Evolutionary conservation across 2,113 vertebrate genomes (phyloP).

Genomic region (Carassius auratus): DNA sequence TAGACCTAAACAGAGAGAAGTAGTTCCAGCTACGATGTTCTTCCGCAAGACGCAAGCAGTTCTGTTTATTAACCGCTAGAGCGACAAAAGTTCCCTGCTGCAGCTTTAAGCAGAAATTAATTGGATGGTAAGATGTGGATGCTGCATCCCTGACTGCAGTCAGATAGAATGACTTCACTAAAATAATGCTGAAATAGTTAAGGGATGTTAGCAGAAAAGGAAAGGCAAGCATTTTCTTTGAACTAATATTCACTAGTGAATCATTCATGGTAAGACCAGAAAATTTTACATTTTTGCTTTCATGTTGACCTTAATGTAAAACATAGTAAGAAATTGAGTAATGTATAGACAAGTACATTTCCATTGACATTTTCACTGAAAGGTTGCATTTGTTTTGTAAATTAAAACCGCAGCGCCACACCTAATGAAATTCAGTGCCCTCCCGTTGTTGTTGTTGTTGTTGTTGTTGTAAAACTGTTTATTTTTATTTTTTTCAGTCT

Average conservation of each 20-base stretch:
- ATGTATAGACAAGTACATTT: background rate
- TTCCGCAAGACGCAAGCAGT: too few relatives aligned
- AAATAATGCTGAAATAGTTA: background rate
- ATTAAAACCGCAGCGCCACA: background rate
- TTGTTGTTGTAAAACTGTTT: conserved; percentile 4
- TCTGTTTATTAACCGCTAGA: too few relatives aligned
- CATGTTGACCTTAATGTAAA: background rate
- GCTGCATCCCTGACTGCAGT: background rate
- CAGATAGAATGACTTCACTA: background rate
- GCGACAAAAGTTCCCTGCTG: too few relatives aligned
- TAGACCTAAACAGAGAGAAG: too few relatives aligned
- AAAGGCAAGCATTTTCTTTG: background rate
- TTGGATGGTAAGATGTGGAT: background rate
- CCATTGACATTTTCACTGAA: background rate
- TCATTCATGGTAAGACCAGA: background rate
- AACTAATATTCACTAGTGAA: background rate
- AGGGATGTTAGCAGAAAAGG: background rate
- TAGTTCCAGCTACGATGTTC: too few relatives aligned
- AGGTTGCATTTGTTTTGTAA: background rate
- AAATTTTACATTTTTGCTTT: background rate
- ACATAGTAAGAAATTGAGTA: too few relatives aligned
- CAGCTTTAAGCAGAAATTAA: background rate
- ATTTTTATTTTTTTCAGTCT: background rate
- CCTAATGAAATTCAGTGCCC: background rate
- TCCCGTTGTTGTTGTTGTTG: background rate